phyloP scores from a whole-genome alignment of 2,113 vertebrate genomes.

The Carollia perspicillata region DNA sequence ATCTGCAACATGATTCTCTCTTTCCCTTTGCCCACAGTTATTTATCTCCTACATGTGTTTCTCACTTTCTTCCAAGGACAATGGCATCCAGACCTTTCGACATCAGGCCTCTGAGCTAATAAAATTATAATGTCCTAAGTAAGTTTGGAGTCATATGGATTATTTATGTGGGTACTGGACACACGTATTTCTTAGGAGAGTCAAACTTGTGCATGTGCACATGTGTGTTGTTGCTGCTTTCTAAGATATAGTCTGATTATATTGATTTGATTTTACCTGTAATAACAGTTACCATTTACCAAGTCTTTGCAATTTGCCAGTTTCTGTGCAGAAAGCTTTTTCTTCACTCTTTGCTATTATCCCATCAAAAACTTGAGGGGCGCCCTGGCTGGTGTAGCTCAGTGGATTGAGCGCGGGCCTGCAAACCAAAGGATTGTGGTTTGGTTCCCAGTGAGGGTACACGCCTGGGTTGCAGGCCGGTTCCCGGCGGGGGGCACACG shows the following conservation, averaged over 20 bases:
- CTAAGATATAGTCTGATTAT: not conserved
- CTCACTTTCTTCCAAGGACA: not conserved
- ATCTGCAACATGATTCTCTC: not conserved
- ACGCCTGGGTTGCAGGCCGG: too few relatives aligned
- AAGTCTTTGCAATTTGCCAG: not conserved
- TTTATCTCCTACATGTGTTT: not conserved
- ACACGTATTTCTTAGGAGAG: not conserved
- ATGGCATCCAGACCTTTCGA: not conserved
- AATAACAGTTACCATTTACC: not conserved
- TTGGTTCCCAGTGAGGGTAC: too few relatives aligned
- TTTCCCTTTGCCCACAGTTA: not conserved
- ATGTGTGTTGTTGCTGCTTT: not conserved
- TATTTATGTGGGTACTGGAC: too few relatives aligned
- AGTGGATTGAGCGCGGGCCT: too few relatives aligned
- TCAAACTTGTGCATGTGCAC: not conserved
- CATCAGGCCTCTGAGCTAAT: not conserved
- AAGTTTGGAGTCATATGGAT: not conserved
- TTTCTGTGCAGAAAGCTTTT: not conserved
- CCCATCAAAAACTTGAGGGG: not conserved
- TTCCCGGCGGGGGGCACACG: too few relatives aligned
- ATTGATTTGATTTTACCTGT: not conserved
- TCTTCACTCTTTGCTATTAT: not conserved
- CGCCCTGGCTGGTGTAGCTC: too few relatives aligned
- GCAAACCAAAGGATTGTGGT: too few relatives aligned
- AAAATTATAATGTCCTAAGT: not conserved